A percentile compares a stretch with the other conserved stretches of the same genome.
phyloP scores from a whole-genome alignment of 2,888 invertebrate genomes.

The Apoderus coryli region DNA sequence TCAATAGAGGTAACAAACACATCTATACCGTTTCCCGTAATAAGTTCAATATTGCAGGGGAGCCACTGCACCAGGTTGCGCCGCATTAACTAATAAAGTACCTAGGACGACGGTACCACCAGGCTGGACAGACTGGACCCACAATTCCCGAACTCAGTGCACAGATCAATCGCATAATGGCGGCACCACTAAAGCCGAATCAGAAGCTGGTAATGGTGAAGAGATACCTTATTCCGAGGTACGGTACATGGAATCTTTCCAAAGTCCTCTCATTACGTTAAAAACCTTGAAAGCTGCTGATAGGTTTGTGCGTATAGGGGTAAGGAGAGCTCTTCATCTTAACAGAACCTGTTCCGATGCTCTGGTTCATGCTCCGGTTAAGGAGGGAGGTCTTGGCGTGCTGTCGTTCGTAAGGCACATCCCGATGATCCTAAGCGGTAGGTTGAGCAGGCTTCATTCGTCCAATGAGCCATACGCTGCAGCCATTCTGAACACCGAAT shows the following conservation, averaged over 20 bases:
- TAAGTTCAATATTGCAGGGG: no score
- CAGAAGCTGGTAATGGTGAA: not conserved
- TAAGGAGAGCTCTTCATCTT: slow-evolving; percentile 33
- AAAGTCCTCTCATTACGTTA: slow-evolving; percentile 9
- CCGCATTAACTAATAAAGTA: no score
- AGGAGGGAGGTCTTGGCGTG: slow-evolving; percentile 15
- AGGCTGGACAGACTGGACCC: not conserved
- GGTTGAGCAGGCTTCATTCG: not conserved
- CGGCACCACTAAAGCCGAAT: not conserved
- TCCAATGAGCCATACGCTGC: not conserved
- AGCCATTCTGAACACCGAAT: not conserved
- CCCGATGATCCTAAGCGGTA: slow-evolving; percentile 1
- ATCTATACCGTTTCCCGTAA: no score
- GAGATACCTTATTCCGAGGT: not conserved
- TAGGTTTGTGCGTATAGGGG: slow-evolving; percentile 9
- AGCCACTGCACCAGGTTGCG: no score
- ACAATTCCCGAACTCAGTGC: not conserved
- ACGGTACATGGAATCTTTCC: slow-evolving; percentile 2
- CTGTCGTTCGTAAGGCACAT: slow-evolving; percentile 1
- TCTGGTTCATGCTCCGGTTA: slow-evolving; percentile 18
- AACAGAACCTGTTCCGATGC: slow-evolving; percentile 28
- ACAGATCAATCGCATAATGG: not conserved
- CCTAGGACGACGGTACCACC: not conserved
- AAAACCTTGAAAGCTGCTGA: slow-evolving; percentile 7
- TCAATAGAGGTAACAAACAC: no score